phyloP scores from a whole-genome alignment of 2,797 vertebrate species.

The Sebastiscus tertius region DNA sequence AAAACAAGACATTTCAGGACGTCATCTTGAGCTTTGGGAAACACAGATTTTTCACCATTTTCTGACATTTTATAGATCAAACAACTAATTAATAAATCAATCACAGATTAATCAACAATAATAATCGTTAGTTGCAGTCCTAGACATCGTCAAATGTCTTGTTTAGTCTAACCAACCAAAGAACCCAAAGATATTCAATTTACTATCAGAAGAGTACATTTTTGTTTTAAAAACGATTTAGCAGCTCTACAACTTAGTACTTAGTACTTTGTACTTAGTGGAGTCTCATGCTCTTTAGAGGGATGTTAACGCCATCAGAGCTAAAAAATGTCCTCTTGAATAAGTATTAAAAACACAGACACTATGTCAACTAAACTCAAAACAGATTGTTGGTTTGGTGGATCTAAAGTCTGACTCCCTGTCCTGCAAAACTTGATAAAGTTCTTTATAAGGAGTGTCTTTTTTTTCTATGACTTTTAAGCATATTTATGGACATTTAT shows the following conservation, averaged over 20 bases:
- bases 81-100: too few species aligned
- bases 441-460: background rate
- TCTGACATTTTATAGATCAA: too few species aligned
- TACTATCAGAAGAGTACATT: too few species aligned
- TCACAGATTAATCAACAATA: too few species aligned
- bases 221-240: accelerated
- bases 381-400: background rate
- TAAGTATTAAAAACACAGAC: background rate
- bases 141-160: too few species aligned
- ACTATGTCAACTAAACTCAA: background rate
- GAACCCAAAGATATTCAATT: too few species aligned
- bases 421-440: background rate
- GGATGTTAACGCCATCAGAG: background rate
- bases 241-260: accelerated
- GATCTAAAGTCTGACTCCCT: background rate
- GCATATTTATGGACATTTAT: background rate
- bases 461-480: background rate
- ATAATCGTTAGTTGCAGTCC: too few species aligned
- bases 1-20: too few species aligned
- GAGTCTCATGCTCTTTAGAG: background rate
- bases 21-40: too few species aligned
- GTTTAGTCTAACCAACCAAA: too few species aligned
- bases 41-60: too few species aligned
- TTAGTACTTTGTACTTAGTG: too few species aligned
- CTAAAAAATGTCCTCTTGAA: background rate